These are phyloP conservation scores for Sebastes schlegelii DNA, from an alignment of 2,113 vertebrate species.

Conservation along the genomic window DNA sequence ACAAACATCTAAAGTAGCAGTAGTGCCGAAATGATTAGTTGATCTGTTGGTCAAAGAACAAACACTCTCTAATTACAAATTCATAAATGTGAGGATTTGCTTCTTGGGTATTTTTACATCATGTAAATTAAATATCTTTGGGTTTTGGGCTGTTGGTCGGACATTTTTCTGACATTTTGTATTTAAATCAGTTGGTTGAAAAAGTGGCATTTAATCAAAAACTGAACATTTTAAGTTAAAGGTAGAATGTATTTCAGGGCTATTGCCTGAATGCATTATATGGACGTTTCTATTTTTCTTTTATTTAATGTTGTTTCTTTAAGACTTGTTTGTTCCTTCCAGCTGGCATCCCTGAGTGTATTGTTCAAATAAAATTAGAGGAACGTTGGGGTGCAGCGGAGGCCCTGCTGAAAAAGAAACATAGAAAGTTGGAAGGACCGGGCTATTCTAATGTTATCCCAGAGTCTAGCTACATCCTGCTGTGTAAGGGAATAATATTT, in stretches of 20 bases:
- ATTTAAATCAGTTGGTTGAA: neutral
- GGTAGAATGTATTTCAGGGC: neutral
- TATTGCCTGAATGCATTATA: neutral
- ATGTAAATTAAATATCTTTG: neutral
- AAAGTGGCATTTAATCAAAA: neutral
- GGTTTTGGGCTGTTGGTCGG: neutral
- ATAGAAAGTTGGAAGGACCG: slow-evolving; percentile 37
- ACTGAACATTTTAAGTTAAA: neutral
- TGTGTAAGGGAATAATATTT: slow-evolving; percentile 75
- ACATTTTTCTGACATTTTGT: neutral
- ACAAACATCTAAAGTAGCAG: neutral
- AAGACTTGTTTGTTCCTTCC: slow-evolving; percentile 48
- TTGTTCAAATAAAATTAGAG: slow-evolving; percentile 69
- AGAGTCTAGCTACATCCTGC: slow-evolving; percentile 63
- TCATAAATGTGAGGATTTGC: slow-evolving; percentile 8
- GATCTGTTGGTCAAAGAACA: neutral
- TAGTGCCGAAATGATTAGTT: neutral
- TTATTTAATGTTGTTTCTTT: slow-evolving; percentile 45
- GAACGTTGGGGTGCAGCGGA: slow-evolving; percentile 52
- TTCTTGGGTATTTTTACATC: neutral
- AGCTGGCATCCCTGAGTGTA: slow-evolving; percentile 50
- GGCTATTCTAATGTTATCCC: slow-evolving; percentile 60
- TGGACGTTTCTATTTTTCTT: neutral
- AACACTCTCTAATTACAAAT: neutral
- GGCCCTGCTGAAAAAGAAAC: slow-evolving; percentile 54